Percentiles rank a stretch among this genome's conserved stretches.
These are phyloP conservation scores for Spisula solida DNA, from an alignment of 2,888 invertebrate genomes.

Conservation along the genomic window DNA sequence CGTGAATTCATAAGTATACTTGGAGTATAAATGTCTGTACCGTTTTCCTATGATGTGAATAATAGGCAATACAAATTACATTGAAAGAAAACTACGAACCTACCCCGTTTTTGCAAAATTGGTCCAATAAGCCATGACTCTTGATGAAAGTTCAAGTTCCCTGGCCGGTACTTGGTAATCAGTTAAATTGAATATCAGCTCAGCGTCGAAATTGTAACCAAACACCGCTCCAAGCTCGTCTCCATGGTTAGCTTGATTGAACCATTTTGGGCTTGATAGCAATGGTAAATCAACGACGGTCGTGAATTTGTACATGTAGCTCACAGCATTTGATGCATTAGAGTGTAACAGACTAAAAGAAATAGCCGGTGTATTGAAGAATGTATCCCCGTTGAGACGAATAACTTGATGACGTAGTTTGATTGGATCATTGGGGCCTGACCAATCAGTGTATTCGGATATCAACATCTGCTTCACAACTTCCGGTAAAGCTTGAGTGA, in stretches of 20 bases:
- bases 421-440: slow-evolving; percentile 88
- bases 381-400: slow-evolving; percentile 97
- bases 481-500: background rate
- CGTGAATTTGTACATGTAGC: slow-evolving; percentile 76
- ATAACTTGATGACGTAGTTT: slow-evolving; percentile 91
- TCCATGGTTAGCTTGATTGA: slow-evolving; percentile 83
- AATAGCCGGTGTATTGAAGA: slow-evolving; percentile 90
- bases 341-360: slow-evolving; percentile 93
- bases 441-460: slow-evolving; percentile 57
- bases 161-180: slow-evolving; percentile 32
- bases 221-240: slow-evolving; percentile 60
- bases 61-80: too few relatives aligned
- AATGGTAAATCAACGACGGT: slow-evolving; percentile 61
- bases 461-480: slow-evolving; percentile 28
- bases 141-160: slow-evolving; percentile 31
- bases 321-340: slow-evolving; percentile 86
- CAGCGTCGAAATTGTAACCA: slow-evolving; percentile 29
- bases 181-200: slow-evolving; percentile 15
- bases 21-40: too few relatives aligned
- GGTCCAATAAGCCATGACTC: slow-evolving; percentile 34
- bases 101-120: slow-evolving; percentile 38
- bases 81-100: background rate
- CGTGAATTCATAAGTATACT: too few relatives aligned
- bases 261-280: slow-evolving; percentile 71
- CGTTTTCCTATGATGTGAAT: too few relatives aligned